phyloP scores from a whole-genome alignment of 2,113 vertebrate species.

The Lampris incognitus region DNA sequence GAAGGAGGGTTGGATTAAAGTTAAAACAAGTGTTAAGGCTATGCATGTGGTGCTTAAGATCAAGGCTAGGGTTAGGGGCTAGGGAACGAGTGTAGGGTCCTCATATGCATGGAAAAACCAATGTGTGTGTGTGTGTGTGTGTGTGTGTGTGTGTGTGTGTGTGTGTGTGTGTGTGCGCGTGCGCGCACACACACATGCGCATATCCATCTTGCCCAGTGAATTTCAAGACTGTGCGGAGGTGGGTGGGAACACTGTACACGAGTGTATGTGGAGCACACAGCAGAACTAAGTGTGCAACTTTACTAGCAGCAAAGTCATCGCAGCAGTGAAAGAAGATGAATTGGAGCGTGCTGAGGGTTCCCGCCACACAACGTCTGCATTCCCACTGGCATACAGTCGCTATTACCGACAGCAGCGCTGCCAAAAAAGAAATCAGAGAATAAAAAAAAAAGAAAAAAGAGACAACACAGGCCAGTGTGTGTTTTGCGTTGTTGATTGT shows the following conservation, averaged over 20 bases:
- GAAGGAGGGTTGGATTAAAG: no score
- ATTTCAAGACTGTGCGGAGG: constrained; percentile 76
- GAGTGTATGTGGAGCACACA: constrained; percentile 23
- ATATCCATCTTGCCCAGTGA: constrained; percentile 43
- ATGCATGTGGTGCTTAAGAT: no score
- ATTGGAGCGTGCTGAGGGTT: constrained; percentile 44
- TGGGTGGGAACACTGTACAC: constrained; percentile 58
- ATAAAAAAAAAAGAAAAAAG: constrained; percentile 12
- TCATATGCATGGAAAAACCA: no score
- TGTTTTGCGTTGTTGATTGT: constrained; percentile 61
- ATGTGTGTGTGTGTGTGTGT: no score
- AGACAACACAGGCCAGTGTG: constrained; percentile 34
- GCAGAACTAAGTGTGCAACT: constrained; percentile 38
- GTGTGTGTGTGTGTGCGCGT: constrained; percentile 35
- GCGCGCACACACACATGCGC: no score
- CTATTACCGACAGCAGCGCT: constrained; percentile 34
- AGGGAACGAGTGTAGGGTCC: no score
- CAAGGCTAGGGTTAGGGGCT: no score
- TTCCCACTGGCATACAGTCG: constrained; percentile 22
- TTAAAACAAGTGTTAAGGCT: no score
- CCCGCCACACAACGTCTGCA: constrained; percentile 19
- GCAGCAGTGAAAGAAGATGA: constrained; percentile 24
- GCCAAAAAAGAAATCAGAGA: constrained; percentile 68
- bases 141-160: constrained; percentile 20
- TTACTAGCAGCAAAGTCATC: constrained; percentile 40